These are phyloP conservation scores for Chrysodeixis includens DNA, from an alignment of 2,888 invertebrate genomes.

Conservation along the genomic window DNA sequence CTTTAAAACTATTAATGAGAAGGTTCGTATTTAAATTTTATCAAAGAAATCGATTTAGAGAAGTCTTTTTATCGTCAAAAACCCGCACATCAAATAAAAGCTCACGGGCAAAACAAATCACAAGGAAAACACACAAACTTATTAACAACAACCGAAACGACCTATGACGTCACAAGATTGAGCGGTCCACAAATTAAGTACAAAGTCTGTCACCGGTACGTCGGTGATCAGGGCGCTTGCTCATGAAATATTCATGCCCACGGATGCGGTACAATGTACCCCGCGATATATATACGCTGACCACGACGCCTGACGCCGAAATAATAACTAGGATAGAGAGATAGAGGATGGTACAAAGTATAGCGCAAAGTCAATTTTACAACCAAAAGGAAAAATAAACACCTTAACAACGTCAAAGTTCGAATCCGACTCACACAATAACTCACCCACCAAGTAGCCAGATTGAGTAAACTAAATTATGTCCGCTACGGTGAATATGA, in stretches of 20 bases:
- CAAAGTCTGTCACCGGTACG: conserved; percentile 66
- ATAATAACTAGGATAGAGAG: conserved; percentile 75
- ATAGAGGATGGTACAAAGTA: conserved; percentile 43
- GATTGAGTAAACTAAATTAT: conserved; percentile 45
- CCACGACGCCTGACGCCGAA: conserved; percentile 67
- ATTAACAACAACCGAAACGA: conserved; percentile 59
- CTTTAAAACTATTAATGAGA: no score
- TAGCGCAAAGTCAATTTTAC: no score
- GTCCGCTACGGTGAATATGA: conserved; percentile 42
- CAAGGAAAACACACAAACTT: conserved; percentile 32
- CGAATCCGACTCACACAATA: conserved; percentile 20
- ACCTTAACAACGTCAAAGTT: conserved; percentile 22
- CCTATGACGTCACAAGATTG: conserved; percentile 66
- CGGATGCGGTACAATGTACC: conserved; percentile 66
- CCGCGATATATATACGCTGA: conserved; percentile 77
- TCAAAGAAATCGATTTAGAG: no score
- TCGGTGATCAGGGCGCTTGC: conserved; percentile 69
- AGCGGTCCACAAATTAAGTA: conserved; percentile 74
- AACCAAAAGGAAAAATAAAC: no score
- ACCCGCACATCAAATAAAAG: no score
- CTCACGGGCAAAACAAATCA: neutral
- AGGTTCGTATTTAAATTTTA: no score
- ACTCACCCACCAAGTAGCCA: conserved; percentile 31
- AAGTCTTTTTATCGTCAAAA: no score
- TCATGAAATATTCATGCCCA: conserved; percentile 82